These are phyloP conservation scores for Trematocara marginatum DNA, from an alignment of 2,113 vertebrate species.

Conservation along the genomic window DNA sequence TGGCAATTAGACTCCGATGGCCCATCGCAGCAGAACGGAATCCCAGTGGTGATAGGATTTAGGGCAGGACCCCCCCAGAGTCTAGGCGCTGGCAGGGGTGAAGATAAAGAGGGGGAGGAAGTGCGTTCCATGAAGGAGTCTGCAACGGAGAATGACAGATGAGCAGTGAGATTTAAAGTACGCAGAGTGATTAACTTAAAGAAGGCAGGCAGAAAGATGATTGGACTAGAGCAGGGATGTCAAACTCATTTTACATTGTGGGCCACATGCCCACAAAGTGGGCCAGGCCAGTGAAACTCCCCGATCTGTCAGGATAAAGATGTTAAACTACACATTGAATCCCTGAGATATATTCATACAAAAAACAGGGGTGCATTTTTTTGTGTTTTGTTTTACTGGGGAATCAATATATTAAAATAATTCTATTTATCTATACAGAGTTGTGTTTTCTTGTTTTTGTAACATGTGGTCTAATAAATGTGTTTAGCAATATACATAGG, in stretches of 20 bases:
- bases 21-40: neutral
- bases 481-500: neutral
- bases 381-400: neutral
- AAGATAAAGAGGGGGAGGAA: neutral
- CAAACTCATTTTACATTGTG: neutral
- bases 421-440: neutral
- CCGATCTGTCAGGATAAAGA: neutral
- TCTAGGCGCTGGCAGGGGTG: neutral
- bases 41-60: neutral
- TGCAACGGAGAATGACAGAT: neutral
- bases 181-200: neutral
- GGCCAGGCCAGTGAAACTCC: neutral
- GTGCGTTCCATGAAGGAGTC: neutral
- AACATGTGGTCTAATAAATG: neutral
- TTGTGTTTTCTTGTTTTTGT: neutral
- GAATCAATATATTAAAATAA: neutral
- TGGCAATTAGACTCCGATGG: neutral
- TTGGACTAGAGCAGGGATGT: neutral
- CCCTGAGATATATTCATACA: neutral
- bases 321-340: neutral
- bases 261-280: neutral
- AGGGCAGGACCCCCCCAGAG: neutral
- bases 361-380: neutral
- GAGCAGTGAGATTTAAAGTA: neutral
- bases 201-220: neutral